Percentiles rank a stretch among this genome's conserved stretches.
phyloP scores from a whole-genome alignment of 2,113 vertebrate species.

The Coreoperca whiteheadi region DNA sequence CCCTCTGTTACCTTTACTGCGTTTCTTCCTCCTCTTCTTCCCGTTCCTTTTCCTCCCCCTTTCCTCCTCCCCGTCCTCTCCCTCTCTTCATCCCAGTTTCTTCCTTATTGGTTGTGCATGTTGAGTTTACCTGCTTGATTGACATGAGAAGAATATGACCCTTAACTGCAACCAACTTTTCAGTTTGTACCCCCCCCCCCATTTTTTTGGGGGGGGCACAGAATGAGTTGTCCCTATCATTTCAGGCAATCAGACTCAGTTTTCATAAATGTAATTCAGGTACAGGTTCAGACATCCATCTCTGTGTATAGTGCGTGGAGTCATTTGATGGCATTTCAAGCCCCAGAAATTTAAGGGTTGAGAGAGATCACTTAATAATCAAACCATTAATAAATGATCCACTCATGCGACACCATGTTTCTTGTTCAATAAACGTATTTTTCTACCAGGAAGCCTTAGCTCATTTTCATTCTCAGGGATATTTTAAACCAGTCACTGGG shows the following conservation, averaged over 20 bases:
- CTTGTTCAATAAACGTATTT: conserved; percentile 94
- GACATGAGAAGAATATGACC: conserved; percentile 63
- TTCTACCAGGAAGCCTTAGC: conserved; percentile 88
- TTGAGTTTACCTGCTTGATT: conserved; percentile 80
- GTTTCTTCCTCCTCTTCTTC: conserved; percentile 21
- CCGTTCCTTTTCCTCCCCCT: background rate
- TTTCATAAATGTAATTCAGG: conserved; percentile 55
- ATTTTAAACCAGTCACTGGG: conserved; percentile 12
- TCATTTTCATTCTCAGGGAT: conserved; percentile 70
- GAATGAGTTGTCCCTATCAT: conserved; percentile 65
- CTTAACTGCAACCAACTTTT: conserved; percentile 69
- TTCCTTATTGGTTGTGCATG: conserved; percentile 81
- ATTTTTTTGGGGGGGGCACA: conserved; percentile 76
- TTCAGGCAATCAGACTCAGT: conserved; percentile 66
- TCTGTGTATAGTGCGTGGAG: conserved; percentile 61
- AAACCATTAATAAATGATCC: conserved; percentile 79
- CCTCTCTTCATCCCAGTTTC: conserved; percentile 36
- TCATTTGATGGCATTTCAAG: conserved; percentile 53
- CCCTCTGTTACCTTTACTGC: conserved; percentile 20
- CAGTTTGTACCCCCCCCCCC: conserved; percentile 32
- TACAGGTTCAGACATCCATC: conserved; percentile 46
- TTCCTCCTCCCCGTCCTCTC: conserved; percentile 10
- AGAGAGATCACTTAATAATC: conserved; percentile 59
- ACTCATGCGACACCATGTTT: conserved; percentile 81
- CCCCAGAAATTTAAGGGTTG: conserved; percentile 37